Evolutionary conservation across 2,113 vertebrate species (phyloP), one percentile per base, ranked within the genome.

Genomic region (Phoenicopterus ruber): DNA sequence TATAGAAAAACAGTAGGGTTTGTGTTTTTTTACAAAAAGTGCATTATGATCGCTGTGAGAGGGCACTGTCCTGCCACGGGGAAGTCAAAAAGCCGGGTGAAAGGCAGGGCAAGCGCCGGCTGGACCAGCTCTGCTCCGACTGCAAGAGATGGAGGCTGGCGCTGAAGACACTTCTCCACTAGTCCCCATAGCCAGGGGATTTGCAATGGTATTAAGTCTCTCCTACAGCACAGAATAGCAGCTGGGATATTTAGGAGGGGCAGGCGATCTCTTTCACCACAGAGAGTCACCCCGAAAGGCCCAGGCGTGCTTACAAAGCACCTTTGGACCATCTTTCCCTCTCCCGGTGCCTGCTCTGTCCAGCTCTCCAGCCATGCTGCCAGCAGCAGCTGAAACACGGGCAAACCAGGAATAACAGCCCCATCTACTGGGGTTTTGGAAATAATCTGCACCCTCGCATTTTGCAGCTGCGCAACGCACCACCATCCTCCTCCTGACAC

Each of bases 381-480:
- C 70, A 5, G 46, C 28, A 17, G 70, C 46, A 10, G 26, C 17
- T 0, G 1, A 7, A 17, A 8, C 0, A 2, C 1, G 1, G 32
- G n/a, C 17, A 61, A 89, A 66, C 2, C 32, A 19, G 77, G 83
- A 88, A 3, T 19, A 72, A 61, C 54, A 92, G 83, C 95, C 69
- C 96, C 96, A 97, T 86, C 96, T 96, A 20, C 54, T 0, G 93
- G 88, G 9, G 10, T 4, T 4, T 16, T 31, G 67, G 76, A 58
- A 71, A 59, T 1, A 5, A 49, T 14, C 7, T 0, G 0, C 54
- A 20, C 22, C 7, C 9, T 15, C 2, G 0, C 0, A 0, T 14
- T 36, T 13, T 0, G 26, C 29, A 15, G 7, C 2, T 6, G 14
- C 0, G 59, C 55, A 20, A 19, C 16, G 11, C 80, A 44, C 8